Base-by-base conservation (phyloP, 2,888 invertebrate genomes). In the Diplazon laetatorius region DNA sequence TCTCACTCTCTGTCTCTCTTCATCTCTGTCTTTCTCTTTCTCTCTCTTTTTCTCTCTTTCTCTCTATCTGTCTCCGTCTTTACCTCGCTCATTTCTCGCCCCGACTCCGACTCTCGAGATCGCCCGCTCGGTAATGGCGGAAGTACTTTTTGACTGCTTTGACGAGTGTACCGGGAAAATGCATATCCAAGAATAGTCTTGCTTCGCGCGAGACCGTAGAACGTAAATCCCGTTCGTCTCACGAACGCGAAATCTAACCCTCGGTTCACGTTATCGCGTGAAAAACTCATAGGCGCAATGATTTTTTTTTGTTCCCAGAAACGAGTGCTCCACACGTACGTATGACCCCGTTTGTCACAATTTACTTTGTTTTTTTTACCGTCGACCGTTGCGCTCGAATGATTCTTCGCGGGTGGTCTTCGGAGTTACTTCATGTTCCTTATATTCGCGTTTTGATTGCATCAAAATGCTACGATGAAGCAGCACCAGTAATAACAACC, bases 71-170 rank as follows among this genome's bases (percentile, higher is more conserved):
- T n/a, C n/a, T n/a, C n/a, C 55, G 2, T 2, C 48, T 16, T 37
- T 48, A 60, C 16, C 20, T 55, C 12, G 22, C 37, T 66, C 59
- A 42, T 46, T 57, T 44, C 68, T 16, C 14, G 37, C 30, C 12
- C n/a, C 6, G 18, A 16, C 44, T 46, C 12, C 30, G 62, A 46
- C 25, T 57, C 57, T 14, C 30, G 50, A 39, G 22, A 39, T 44
- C 55, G 55, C 55, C 44, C 55, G 18, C 52, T 73, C 74, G 76
- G 73, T 76, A 80, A 82, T 82, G 80, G 76, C 79, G 82, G 80
- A 82, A 82, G 79, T 78, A 75, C 71, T 78, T 79, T 80, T 80
- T 76, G 76, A 79, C 79, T 75, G 69, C 66, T 77, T 59, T 57
- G 68, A 74, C 72, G 70, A 42, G 39, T 73, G 30, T 30, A 57